phyloP scores from a whole-genome alignment of 2,797 vertebrate genomes.

The Sylvia borin region DNA sequence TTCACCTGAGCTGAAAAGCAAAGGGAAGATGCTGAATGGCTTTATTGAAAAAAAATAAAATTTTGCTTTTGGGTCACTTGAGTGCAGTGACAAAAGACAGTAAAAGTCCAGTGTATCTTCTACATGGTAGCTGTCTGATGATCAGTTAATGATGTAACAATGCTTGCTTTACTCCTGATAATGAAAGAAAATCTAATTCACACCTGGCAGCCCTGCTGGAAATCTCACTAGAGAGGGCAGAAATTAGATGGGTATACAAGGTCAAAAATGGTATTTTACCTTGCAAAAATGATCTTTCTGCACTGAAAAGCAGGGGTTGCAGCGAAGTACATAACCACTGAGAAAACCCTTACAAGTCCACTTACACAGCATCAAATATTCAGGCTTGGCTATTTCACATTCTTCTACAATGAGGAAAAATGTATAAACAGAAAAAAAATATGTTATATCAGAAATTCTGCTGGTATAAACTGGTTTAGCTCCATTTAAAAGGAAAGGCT shows the following conservation, averaged over 20 bases:
- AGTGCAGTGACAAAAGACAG: not conserved
- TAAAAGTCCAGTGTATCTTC: not conserved
- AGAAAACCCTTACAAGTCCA: not conserved
- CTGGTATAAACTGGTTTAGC: not conserved
- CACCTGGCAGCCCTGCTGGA: not conserved
- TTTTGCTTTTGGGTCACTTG: not conserved
- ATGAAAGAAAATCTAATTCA: constrained; percentile 1
- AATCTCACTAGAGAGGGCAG: not conserved
- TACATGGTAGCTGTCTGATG: not conserved
- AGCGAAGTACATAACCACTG: not conserved
- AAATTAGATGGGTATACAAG: not conserved
- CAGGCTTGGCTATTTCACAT: not conserved
- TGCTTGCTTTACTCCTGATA: not conserved
- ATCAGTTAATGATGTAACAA: not conserved
- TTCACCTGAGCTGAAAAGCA: not conserved
- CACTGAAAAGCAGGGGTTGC: not conserved
- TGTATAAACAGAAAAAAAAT: not conserved
- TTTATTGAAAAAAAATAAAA: not conserved
- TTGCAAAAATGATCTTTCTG: not conserved
- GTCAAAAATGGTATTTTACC: not conserved
- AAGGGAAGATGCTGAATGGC: not conserved
- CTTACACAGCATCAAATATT: not conserved
- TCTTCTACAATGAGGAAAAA: fast-evolving
- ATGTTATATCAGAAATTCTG: not conserved
- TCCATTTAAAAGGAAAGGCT: not conserved